Percentiles rank a stretch among this genome's conserved stretches.
phyloP scores from a whole-genome alignment of 1,140 invertebrate species.

The Drosophila eugracilis region DNA sequence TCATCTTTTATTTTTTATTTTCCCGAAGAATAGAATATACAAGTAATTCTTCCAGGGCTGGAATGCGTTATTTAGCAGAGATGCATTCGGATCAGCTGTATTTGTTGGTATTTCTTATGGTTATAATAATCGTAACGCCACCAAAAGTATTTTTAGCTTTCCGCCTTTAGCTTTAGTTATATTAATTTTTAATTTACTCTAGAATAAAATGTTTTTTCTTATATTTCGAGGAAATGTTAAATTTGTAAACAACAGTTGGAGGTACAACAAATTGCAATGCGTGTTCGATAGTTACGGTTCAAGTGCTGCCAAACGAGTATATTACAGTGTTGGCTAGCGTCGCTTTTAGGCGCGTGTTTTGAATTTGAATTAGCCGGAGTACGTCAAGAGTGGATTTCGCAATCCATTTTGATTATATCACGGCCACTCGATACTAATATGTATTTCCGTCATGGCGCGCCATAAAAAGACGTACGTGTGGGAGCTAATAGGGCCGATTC shows the following conservation, averaged over 20 bases:
- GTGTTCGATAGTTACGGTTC: too few relatives aligned
- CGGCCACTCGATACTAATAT: slow-evolving; percentile 63
- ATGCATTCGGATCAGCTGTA: background rate
- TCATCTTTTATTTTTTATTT: slow-evolving; percentile 13
- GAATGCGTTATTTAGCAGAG: background rate
- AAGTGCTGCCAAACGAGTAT: background rate
- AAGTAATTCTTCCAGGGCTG: background rate
- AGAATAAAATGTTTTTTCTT: too few relatives aligned
- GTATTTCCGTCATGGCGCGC: slow-evolving; percentile 76
- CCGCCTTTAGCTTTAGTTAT: too few relatives aligned
- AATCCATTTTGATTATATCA: slow-evolving; percentile 73
- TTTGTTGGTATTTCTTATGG: too few relatives aligned
- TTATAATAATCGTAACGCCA: too few relatives aligned
- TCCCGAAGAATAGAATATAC: slow-evolving; percentile 6
- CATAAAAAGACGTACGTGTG: slow-evolving; percentile 53
- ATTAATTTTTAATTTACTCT: too few relatives aligned
- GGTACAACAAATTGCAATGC: too few relatives aligned
- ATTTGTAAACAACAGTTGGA: too few relatives aligned
- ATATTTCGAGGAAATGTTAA: too few relatives aligned
- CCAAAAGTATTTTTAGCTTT: too few relatives aligned
- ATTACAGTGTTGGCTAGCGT: slow-evolving; percentile 9
- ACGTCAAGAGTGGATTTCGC: slow-evolving; percentile 49
- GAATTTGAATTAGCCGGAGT: slow-evolving; percentile 59
- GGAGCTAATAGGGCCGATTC: slow-evolving; percentile 43
- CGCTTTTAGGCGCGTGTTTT: slow-evolving; percentile 46